Evolutionary conservation across 1,140 invertebrate species (phyloP).

Genomic region (Dendrolimus kikuchii): DNA sequence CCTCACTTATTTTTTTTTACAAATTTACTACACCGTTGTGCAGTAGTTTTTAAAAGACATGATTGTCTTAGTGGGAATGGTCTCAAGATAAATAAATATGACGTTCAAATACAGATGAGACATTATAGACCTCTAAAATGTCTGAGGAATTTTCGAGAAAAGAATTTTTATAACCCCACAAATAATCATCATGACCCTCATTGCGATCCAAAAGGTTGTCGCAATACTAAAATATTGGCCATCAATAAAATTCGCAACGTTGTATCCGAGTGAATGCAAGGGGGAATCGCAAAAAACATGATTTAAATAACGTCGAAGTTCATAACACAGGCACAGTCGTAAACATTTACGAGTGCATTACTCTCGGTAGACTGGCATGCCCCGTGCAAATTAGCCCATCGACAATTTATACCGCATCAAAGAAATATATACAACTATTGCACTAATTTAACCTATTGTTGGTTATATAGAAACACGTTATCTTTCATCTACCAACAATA

Average conservation of each 20-base stretch:
- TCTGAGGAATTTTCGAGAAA: too few relatives aligned
- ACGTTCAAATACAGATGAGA: too few relatives aligned
- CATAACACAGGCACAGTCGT: constrained; percentile 46
- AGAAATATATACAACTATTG: constrained; percentile 14
- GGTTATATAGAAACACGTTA: too few relatives aligned
- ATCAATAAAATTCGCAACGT: constrained; percentile 33
- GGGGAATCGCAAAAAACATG: constrained; percentile 41
- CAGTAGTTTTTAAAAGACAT: too few relatives aligned
- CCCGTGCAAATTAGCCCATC: constrained; percentile 35
- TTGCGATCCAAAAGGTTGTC: constrained; percentile 20
- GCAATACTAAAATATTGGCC: constrained; percentile 38
- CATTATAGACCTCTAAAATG: too few relatives aligned
- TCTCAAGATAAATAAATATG: too few relatives aligned
- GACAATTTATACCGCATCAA: constrained; percentile 28
- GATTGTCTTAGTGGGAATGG: too few relatives aligned
- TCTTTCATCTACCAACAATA: constrained; percentile 2
- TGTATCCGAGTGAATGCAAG: constrained; percentile 16
- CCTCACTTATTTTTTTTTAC: too few relatives aligned
- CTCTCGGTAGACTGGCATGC: constrained; percentile 45
- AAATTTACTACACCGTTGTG: too few relatives aligned
- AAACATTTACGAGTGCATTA: constrained; percentile 68
- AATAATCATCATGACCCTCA: too few relatives aligned
- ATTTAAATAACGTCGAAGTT: constrained; percentile 53
- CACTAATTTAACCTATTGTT: background rate
- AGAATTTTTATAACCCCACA: too few relatives aligned